Percentiles rank a stretch among this genome's conserved stretches.
Conservation (phyloP, 1,140 invertebrate genomes). For the Caenorhabditis remanei region DNA sequence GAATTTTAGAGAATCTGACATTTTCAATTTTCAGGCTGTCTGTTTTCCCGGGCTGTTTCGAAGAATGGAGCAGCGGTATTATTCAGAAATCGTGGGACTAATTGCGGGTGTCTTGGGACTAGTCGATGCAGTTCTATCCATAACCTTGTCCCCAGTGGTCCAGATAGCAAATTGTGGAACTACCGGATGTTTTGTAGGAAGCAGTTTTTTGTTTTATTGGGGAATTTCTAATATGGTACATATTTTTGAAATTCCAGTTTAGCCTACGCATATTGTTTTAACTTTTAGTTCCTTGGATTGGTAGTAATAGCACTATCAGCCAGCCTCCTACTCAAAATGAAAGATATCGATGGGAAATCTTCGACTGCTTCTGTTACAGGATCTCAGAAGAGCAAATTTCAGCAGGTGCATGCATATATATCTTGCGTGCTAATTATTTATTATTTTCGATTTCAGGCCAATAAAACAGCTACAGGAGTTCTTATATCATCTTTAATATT, state of each 20-base stretch:
- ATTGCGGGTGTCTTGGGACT: not conserved
- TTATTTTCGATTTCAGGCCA: not conserved
- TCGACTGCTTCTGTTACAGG: not conserved
- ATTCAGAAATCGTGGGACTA: not conserved
- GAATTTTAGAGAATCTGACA: not conserved
- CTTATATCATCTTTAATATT: conserved; percentile 10
- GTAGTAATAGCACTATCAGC: not conserved
- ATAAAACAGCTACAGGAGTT: conserved; percentile 24
- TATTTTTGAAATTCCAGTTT: not conserved
- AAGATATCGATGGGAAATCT: not conserved
- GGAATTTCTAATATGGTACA: conserved; percentile 48
- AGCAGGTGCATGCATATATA: not conserved
- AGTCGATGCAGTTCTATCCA: not conserved
- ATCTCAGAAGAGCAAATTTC: not conserved
- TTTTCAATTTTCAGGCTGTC: conserved; percentile 30
- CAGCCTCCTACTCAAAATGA: not conserved
- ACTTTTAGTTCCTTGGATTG: not conserved
- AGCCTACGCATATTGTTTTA: no score
- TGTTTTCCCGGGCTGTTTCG: not conserved
- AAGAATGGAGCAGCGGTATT: not conserved
- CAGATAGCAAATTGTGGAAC: conserved; percentile 14
- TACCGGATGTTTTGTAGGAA: conserved; percentile 38
- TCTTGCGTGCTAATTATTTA: not conserved
- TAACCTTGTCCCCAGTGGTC: not conserved
- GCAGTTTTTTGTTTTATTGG: conserved; percentile 38